Percentiles rank a stretch among this genome's conserved stretches.
phyloP scores from a whole-genome alignment of 2,888 invertebrate genomes.

The Melitaea athalia region DNA sequence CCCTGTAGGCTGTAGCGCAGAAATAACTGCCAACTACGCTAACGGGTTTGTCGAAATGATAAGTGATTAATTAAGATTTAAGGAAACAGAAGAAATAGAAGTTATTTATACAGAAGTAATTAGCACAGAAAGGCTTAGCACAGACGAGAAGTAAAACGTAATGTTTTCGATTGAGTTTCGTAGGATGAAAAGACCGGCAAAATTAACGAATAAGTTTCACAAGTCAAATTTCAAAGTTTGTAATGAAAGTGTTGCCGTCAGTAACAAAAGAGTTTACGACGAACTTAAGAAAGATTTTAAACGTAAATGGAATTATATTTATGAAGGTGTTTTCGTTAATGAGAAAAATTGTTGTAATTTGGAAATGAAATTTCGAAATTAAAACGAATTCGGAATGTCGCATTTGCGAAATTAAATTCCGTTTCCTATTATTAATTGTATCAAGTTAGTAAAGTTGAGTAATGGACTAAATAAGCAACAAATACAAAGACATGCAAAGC shows the following conservation, averaged over 20 bases:
- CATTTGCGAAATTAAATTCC: too few species aligned
- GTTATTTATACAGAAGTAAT: neutral
- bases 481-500: too few species aligned
- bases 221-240: constrained; percentile 25
- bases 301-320: constrained; percentile 21
- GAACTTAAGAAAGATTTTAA: constrained; percentile 24
- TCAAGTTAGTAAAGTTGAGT: too few species aligned
- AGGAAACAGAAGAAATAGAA: neutral
- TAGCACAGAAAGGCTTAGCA: neutral
- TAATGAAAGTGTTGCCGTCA: constrained; percentile 27
- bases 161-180: constrained; percentile 16
- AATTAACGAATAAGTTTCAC: constrained; percentile 17
- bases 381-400: neutral
- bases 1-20: too few species aligned
- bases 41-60: neutral
- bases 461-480: too few species aligned
- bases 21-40: neutral
- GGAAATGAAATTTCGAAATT: neutral
- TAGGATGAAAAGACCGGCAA: constrained; percentile 14
- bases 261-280: constrained; percentile 29
- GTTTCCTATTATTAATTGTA: too few species aligned
- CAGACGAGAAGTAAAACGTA: constrained; percentile 3
- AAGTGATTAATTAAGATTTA: neutral
- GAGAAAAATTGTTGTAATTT: too few species aligned
- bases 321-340: constrained; percentile 2